Percentiles rank a stretch among this genome's conserved stretches.
Evolutionary conservation across 2,797 vertebrate species (phyloP).

Genomic region (Pseudotriccus pelzelni): DNA sequence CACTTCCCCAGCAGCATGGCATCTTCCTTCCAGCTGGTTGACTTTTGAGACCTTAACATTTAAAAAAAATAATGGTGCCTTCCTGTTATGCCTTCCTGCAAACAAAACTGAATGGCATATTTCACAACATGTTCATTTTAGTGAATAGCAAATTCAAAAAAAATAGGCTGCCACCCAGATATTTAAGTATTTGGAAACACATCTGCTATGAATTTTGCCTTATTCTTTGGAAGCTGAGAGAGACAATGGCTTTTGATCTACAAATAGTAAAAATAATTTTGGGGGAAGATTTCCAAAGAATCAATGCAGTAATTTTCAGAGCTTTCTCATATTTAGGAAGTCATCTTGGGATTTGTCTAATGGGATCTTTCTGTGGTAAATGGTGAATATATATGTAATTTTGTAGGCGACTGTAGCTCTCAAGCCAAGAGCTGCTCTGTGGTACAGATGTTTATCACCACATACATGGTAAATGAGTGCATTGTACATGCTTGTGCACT

Average conservation of each 20-base stretch:
- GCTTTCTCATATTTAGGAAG: background rate
- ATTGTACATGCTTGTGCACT: background rate
- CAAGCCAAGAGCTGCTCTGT: background rate
- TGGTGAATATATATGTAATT: background rate
- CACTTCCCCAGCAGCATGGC: background rate
- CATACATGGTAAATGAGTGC: background rate
- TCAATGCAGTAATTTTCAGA: background rate
- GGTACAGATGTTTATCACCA: background rate
- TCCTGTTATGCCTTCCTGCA: background rate
- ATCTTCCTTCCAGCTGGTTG: background rate
- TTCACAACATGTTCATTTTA: background rate
- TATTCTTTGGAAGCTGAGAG: constrained; percentile 4
- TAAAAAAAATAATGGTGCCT: background rate
- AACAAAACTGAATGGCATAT: background rate
- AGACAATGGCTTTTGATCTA: constrained; percentile 27
- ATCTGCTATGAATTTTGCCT: constrained; percentile 12
- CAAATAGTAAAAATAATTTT: background rate
- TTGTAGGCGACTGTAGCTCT: background rate
- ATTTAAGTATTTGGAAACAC: background rate
- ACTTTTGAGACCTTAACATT: background rate
- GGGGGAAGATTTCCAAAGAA: background rate
- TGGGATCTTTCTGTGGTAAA: background rate
- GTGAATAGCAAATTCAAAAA: background rate
- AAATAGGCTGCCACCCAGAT: background rate
- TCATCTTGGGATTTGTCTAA: background rate